Base-by-base conservation (phyloP, 2,888 invertebrate genomes). In the Dicranocentrus wangi region DNA sequence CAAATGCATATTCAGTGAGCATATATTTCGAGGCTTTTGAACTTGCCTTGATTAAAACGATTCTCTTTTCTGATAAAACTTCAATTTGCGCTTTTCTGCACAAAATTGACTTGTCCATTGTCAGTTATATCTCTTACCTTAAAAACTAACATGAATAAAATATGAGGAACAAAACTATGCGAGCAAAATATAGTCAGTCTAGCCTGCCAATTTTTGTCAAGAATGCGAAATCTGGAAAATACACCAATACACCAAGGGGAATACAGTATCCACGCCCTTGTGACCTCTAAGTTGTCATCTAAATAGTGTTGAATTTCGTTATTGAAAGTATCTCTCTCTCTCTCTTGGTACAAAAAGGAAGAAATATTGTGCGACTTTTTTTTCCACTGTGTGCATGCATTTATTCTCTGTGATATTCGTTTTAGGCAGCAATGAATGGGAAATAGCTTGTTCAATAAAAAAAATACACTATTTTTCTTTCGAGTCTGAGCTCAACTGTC, bases 211-310 rank as follows among this genome's bases (percentile, higher is more conserved):
- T 32, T 10, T 3, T 32, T 32, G 32, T 10, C 8, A 47, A n/a
- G n/a, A 17, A 47, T 5, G 47, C n/a, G 15, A 47, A 47, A 47
- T 47, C 47, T 47, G 47, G 47, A 47, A 47, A 47, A 17, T 47
- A n/a, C 15, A 10, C 5, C 47, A 47, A 10, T 17, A 10, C 8
- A 47, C 3, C 47, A n/a, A 3, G 5, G 5, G 47, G n/a, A n/a
- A n/a, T 47, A 17, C 8, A n/a, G 53, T 63, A 65, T 58, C 72
- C 72, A 73, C 73, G 73, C 73, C 73, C 73, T 65, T 39, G 39
- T 55, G 73, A 73, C 73, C 73, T 73, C 51, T 73, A 73, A 55
- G 65, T 39, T 73, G 73, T 73, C 72, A 72, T n/a, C n/a, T n/a
- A n/a, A n/a, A 53, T 60, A 72, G 60, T 72, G 17, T 32, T 60